phyloP scores from a whole-genome alignment of 2,797 vertebrate genomes.

The Dendrocincla fuliginosa region DNA sequence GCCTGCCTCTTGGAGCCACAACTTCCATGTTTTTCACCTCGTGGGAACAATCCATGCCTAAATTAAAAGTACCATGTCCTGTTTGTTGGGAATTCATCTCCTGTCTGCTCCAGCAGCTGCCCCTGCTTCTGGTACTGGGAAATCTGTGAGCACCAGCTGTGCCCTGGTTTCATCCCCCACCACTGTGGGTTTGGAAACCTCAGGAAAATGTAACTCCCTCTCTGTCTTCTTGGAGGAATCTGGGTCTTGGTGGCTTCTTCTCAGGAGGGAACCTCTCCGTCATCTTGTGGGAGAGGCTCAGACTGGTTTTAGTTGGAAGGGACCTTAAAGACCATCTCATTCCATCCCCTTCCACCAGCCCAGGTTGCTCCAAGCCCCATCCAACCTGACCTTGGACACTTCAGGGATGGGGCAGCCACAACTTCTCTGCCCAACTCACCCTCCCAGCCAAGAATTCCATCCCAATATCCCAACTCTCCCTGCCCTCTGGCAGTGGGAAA shows the following conservation, averaged over 20 bases:
- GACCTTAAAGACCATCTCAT: rapidly evolving
- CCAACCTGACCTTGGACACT: background rate
- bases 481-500: background rate
- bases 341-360: rapidly evolving
- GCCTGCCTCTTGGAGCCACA: rapidly evolving
- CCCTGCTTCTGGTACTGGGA: background rate
- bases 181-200: background rate
- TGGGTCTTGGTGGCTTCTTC: background rate
- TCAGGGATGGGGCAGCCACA: background rate
- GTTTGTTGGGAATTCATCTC: background rate
- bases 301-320: background rate
- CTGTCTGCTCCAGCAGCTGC: background rate
- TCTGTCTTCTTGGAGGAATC: background rate
- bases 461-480: rapidly evolving
- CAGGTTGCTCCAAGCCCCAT: background rate
- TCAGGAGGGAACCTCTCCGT: background rate
- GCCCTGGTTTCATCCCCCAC: background rate
- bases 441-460: rapidly evolving
- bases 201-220: background rate
- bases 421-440: background rate
- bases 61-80: background rate
- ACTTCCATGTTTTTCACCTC: background rate
- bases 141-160: background rate
- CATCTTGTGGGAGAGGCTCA: background rate
- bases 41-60: background rate